Evolutionary conservation across 1,140 invertebrate genomes (phyloP), one percentile per base, ranked within the genome.

Genomic region (Cydia amplana): DNA sequence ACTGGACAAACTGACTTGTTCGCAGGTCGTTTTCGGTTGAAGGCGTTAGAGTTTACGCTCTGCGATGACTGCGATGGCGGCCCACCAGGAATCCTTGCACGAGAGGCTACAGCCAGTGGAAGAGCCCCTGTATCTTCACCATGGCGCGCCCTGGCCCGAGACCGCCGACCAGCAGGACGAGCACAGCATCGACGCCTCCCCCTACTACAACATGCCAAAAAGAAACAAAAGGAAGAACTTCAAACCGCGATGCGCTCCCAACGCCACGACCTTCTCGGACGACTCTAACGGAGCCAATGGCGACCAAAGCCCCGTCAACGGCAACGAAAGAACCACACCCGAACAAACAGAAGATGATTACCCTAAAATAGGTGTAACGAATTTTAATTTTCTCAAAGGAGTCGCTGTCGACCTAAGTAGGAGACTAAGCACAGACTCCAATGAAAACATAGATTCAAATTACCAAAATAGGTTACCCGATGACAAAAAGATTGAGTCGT

Each of bases 151-250:
- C 70, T 90, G 92, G 91, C 82, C 87, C 36, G 85, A 90, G 76
- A 79, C 85, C 72, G 81, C 85, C 65, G 85, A 91, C 75, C 82
- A 88, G 55, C 90, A 91, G 76, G 89, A 92, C 75, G 91, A 88
- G 83, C 88, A 89, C 88, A 93, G 93, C 89, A 82, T 82, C 75
- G 91, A 91, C 78, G 87, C 87, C 85, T 92, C 89, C 7, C 91
- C 93, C 0, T 93, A 94, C 83, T 92, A 90, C 80, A 93, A 93
- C 78, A 90, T 91, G 80, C 93, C 94, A 73, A 94, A 94, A 86
- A 91, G 94, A 75, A 95, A 95, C 87, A 95, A 95, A 80, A 88
- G 95, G 72, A 95, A 95, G 83, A 95, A 95, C 85, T 95, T 95
- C 87, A 94, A 95, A 82, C 95, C 95, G 0, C 86, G 95, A 77